A percentile compares a stretch with the other conserved stretches of the same genome.
Evolutionary conservation across 2,888 invertebrate genomes (phyloP).

Genomic region (Eupithecia pulchellata): DNA sequence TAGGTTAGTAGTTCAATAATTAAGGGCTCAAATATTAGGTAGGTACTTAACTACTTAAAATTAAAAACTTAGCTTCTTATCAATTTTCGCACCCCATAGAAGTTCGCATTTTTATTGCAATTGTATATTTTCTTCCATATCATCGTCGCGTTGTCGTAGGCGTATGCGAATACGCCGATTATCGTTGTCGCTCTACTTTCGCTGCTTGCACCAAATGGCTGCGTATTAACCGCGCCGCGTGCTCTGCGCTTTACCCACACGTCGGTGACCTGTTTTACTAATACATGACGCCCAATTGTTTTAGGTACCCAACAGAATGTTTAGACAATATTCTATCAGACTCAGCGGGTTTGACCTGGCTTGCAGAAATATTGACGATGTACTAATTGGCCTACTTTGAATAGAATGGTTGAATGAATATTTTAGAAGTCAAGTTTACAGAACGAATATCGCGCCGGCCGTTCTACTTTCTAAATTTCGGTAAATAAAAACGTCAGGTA

Average conservation of each 20-base stretch:
- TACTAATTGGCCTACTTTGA: constrained; percentile 36
- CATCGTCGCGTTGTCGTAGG: too few species aligned
- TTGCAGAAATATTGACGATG: constrained; percentile 14
- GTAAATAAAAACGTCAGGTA: not conserved
- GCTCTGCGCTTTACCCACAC: constrained; percentile 38
- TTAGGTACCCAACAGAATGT: constrained; percentile 60
- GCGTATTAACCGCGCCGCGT: constrained; percentile 42
- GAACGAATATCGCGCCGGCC: constrained; percentile 1
- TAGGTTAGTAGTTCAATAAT: not conserved
- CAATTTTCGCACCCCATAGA: not conserved
- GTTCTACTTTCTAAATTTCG: constrained; percentile 19
- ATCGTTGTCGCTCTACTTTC: constrained; percentile 58
- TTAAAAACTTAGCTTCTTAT: not conserved
- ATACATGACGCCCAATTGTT: constrained; percentile 59
- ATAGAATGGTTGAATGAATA: constrained; percentile 21
- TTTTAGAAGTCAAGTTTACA: constrained; percentile 25
- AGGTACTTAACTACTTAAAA: not conserved
- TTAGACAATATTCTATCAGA: constrained; percentile 65
- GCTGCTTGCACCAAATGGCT: constrained; percentile 50
- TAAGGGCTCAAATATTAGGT: not conserved
- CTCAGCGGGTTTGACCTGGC: not conserved
- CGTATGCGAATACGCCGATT: constrained; percentile 41
- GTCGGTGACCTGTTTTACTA: constrained; percentile 43
- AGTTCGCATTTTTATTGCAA: not conserved
- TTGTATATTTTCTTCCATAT: constrained; percentile 11